These are phyloP conservation scores for Diuraphis noxia DNA, from an alignment of 1,140 invertebrate species.

Conservation along the genomic window DNA sequence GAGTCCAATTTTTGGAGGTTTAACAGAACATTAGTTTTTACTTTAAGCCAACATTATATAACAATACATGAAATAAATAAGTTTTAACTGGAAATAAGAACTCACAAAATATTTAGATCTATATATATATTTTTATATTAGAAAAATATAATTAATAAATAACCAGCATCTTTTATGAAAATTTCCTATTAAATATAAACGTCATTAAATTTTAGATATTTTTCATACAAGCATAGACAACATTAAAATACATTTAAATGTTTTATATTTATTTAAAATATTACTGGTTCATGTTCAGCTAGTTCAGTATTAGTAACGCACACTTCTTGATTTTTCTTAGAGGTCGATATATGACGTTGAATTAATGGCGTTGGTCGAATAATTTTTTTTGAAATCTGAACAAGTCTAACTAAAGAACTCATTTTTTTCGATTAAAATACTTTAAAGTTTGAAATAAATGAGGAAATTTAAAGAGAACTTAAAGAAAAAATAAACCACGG, in stretches of 20 bases:
- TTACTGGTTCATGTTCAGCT: slow-evolving; percentile 46
- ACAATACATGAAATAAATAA: neutral
- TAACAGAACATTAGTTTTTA: neutral
- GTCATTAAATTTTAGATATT: neutral
- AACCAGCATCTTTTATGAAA: neutral
- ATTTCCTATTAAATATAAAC: neutral
- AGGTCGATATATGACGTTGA: slow-evolving; percentile 31
- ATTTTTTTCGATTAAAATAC: neutral
- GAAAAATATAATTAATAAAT: too few species aligned
- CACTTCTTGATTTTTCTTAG: slow-evolving; percentile 48
- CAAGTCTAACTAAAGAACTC: slow-evolving; percentile 29
- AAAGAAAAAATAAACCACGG: neutral
- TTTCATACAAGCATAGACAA: neutral
- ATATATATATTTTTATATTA: too few species aligned
- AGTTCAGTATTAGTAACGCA: slow-evolving; percentile 29
- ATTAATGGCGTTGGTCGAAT: neutral
- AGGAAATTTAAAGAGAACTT: neutral
- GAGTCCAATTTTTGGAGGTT: too few species aligned
- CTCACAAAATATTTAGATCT: too few species aligned
- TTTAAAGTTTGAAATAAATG: neutral
- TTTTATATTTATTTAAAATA: slow-evolving; percentile 29
- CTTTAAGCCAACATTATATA: neutral
- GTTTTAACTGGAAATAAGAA: neutral
- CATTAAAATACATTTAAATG: neutral
- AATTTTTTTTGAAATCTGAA: neutral